Conservation (phyloP, 2,888 invertebrate genomes). For the Sthenelais limicola region DNA sequence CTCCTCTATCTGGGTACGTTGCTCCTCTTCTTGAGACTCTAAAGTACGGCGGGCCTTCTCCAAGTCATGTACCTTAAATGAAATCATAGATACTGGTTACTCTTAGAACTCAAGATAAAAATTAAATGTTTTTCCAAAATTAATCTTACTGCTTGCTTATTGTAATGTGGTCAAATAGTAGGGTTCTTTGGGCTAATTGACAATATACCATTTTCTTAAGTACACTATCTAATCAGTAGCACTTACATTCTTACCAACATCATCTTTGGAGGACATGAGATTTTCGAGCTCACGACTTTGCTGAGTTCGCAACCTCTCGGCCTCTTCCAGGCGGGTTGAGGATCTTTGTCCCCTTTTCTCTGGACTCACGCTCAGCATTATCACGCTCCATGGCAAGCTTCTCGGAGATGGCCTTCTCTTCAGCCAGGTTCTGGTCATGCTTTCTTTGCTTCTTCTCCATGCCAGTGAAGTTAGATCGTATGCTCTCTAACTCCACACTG, state of each 20-base stretch:
- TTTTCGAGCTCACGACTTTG: slow-evolving; percentile 96
- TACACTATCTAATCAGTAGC: not conserved
- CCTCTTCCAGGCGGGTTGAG: slow-evolving; percentile 90
- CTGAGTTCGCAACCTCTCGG: slow-evolving; percentile 87
- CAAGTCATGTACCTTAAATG: slow-evolving; percentile 94
- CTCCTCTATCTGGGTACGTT: slow-evolving; percentile 86
- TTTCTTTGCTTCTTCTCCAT: slow-evolving; percentile 98
- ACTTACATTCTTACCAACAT: slow-evolving; percentile 92
- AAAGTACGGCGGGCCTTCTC: slow-evolving; percentile 97
- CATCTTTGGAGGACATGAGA: slow-evolving; percentile 95
- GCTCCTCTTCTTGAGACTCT: slow-evolving; percentile 86
- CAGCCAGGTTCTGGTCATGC: slow-evolving; percentile 86
- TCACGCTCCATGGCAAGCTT: slow-evolving; percentile 88
- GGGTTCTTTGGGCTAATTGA: too few relatives aligned
- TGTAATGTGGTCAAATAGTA: too few relatives aligned
- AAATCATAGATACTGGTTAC: too few relatives aligned
- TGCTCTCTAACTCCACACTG: slow-evolving; percentile 93
- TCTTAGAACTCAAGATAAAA: too few relatives aligned
- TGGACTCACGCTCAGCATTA: slow-evolving; percentile 91
- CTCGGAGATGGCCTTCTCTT: slow-evolving; percentile 76
- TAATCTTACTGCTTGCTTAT: too few relatives aligned
- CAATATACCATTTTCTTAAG: not conserved
- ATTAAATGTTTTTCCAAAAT: too few relatives aligned
- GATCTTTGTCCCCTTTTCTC: slow-evolving; percentile 97
- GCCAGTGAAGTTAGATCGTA: slow-evolving; percentile 87